A percentile compares a stretch with the other conserved stretches of the same genome.
These are phyloP conservation scores for Pachymerium ferrugineum DNA, from an alignment of 2,888 invertebrate species.

Conservation along the genomic window DNA sequence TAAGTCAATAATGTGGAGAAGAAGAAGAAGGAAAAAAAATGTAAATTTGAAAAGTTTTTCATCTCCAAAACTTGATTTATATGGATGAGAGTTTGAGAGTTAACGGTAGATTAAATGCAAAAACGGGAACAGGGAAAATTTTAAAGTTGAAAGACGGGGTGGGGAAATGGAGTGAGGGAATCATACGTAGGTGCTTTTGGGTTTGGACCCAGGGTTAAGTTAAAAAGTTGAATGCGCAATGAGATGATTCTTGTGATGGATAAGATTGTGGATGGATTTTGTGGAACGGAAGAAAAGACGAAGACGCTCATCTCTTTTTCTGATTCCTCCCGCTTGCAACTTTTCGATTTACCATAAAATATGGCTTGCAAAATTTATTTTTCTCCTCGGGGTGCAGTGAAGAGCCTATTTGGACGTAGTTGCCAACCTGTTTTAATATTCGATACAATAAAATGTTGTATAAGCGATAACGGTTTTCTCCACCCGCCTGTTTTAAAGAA, in stretches of 20 bases:
- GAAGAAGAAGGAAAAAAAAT: background rate
- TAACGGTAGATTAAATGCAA: background rate
- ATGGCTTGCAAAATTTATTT: background rate
- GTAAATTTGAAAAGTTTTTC: background rate
- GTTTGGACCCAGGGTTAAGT: background rate
- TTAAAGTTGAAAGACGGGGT: background rate
- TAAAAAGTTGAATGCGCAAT: background rate
- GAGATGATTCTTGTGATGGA: background rate
- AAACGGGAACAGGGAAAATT: background rate
- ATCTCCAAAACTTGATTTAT: too few species aligned
- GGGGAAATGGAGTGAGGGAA: background rate
- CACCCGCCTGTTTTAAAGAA: too few species aligned
- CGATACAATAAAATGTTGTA: background rate
- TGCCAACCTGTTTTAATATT: background rate
- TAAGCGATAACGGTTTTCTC: too few species aligned
- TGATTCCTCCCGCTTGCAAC: background rate
- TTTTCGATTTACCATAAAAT: background rate
- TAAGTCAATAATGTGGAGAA: background rate
- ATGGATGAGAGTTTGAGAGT: background rate
- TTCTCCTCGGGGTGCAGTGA: background rate
- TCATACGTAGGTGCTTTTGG: background rate
- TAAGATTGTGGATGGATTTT: background rate
- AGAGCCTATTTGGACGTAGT: background rate
- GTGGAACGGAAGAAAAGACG: background rate
- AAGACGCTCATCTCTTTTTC: background rate